Percentiles rank a stretch among this genome's conserved stretches.
These are phyloP conservation scores for Echinometra lucunter DNA, from an alignment of 53 echinoderm and acorn worm genomes.

Conservation along the genomic window DNA sequence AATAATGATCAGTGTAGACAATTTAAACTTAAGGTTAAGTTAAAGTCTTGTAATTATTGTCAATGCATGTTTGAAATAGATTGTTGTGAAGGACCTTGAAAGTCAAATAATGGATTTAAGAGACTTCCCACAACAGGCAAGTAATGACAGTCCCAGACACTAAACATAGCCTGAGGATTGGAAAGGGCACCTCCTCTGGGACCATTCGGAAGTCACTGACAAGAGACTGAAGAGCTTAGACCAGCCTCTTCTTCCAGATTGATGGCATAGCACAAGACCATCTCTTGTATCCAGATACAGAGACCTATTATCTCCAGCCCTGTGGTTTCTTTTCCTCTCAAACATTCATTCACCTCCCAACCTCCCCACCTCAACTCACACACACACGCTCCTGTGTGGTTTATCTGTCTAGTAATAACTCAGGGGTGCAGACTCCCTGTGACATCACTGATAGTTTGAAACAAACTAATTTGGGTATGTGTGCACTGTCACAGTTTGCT, in stretches of 20 bases:
- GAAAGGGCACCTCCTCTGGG: slow-evolving; percentile 21
- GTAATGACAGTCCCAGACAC: slow-evolving; percentile 36
- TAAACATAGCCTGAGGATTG: slow-evolving; percentile 43
- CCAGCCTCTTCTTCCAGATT: slow-evolving; percentile 23
- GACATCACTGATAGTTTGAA: slow-evolving; percentile 43
- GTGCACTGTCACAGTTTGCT: slow-evolving; percentile 10
- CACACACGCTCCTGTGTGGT: slow-evolving; percentile 24
- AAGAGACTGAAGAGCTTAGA: slow-evolving; percentile 29
- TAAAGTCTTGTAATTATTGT: too few species aligned
- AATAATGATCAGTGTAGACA: too few species aligned
- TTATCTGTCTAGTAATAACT: neutral
- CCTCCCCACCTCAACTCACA: slow-evolving; percentile 13
- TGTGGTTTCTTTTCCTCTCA: slow-evolving; percentile 41
- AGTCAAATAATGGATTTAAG: neutral
- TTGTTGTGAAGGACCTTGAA: slow-evolving; percentile 9
- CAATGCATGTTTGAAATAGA: neutral
- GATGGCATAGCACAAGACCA: slow-evolving; percentile 53
- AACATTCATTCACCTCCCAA: slow-evolving; percentile 35
- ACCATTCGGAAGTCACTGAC: slow-evolving; percentile 34
- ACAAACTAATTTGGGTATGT: slow-evolving; percentile 51
- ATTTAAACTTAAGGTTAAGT: too few species aligned
- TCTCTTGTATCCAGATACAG: slow-evolving; percentile 52
- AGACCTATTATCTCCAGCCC: slow-evolving; percentile 27
- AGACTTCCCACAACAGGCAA: neutral
- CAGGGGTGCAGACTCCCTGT: slow-evolving; percentile 38